Conservation (phyloP, 2,113 vertebrate genomes). For the Pluvianellus socialis region DNA sequence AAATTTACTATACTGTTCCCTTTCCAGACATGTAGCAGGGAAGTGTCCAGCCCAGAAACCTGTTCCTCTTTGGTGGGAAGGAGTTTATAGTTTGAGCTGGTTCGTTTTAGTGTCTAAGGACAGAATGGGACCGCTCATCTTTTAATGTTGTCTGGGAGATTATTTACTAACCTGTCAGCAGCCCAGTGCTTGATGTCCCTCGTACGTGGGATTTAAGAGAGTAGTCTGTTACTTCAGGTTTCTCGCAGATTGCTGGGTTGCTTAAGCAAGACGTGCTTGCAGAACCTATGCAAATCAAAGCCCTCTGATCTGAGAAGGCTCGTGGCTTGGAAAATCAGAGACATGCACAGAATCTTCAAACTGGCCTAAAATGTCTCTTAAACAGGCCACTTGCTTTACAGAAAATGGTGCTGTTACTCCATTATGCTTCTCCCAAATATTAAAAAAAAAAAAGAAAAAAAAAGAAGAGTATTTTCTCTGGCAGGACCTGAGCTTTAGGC, state of each 20-base stretch:
- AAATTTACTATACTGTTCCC: not conserved
- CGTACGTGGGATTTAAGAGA: not conserved
- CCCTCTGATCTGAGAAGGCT: not conserved
- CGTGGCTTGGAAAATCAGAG: not conserved
- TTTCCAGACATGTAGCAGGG: not conserved
- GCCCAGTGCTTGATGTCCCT: not conserved
- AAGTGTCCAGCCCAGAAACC: not conserved
- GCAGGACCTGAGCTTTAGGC: not conserved
- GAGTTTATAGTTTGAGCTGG: not conserved
- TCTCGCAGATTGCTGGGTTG: not conserved
- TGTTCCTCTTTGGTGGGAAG: not conserved
- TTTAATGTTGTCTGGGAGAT: not conserved
- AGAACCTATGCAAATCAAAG: not conserved
- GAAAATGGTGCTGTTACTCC: not conserved
- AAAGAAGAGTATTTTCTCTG: constrained; percentile 25
- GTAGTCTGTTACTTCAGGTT: not conserved
- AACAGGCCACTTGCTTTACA: not conserved
- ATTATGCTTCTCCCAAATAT: not conserved
- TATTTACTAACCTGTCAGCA: not conserved
- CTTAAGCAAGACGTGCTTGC: not conserved
- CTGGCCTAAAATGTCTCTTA: not conserved
- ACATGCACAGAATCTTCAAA: not conserved
- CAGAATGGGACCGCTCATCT: not conserved
- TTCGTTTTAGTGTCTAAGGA: not conserved
- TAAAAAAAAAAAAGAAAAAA: not conserved